Percentiles rank a stretch among this genome's conserved stretches.
These are phyloP conservation scores for Vimba vimba DNA, from an alignment of 2,113 vertebrate genomes.

Conservation along the genomic window DNA sequence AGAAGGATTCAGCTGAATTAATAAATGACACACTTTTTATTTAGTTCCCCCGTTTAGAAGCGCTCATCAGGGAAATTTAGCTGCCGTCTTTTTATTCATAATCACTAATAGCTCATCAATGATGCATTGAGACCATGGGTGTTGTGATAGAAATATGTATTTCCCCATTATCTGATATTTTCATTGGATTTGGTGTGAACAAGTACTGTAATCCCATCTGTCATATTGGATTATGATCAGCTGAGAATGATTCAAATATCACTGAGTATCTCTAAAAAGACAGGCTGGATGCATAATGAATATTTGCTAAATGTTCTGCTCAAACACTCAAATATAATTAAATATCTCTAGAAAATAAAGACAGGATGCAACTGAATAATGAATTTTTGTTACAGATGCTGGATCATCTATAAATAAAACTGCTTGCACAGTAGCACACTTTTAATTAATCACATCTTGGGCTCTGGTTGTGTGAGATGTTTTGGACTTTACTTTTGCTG, in stretches of 20 bases:
- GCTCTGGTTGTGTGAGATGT: not conserved
- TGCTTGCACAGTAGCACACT: not conserved
- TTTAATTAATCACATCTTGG: not conserved
- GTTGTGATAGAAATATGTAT: not conserved
- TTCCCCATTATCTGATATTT: not conserved
- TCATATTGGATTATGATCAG: not conserved
- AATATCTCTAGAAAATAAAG: not conserved
- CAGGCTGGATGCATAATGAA: not conserved
- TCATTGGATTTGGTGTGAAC: not conserved
- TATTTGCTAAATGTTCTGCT: no score
- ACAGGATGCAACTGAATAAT: not conserved
- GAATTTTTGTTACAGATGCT: not conserved
- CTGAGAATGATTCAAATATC: not conserved
- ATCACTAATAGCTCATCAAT: not conserved
- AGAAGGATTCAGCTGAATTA: slow-evolving; percentile 9
- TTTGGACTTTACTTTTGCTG: not conserved
- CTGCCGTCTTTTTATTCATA: not conserved
- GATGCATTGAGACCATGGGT: not conserved
- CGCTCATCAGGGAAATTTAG: not conserved
- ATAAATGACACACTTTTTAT: slow-evolving; percentile 33
- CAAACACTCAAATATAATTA: not conserved
- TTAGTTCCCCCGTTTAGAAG: not conserved
- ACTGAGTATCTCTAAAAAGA: not conserved
- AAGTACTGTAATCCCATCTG: not conserved
- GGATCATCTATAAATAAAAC: not conserved